phyloP scores from a whole-genome alignment of 2,113 vertebrate species.

The Heteronetta atricapilla region DNA sequence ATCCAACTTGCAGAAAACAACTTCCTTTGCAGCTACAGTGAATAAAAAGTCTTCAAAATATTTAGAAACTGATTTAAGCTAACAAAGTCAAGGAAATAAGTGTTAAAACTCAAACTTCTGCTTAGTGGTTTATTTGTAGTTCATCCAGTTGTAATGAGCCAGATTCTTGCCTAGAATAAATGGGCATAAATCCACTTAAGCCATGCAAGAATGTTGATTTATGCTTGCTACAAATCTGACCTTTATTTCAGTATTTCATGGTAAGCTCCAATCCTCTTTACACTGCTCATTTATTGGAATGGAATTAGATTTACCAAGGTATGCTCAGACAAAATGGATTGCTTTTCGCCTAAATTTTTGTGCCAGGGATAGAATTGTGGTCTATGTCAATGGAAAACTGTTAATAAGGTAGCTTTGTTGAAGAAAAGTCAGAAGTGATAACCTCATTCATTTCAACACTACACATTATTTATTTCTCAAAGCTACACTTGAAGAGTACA shows the following conservation, averaged over 20 bases:
- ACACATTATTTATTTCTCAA: background rate
- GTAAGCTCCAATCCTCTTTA: constrained; percentile 53
- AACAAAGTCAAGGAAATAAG: constrained; percentile 12
- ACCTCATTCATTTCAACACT: background rate
- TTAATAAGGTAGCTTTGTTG: background rate
- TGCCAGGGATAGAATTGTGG: background rate
- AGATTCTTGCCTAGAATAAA: constrained; percentile 20
- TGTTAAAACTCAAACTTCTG: background rate
- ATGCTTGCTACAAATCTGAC: constrained; percentile 44
- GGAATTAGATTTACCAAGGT: constrained; percentile 39
- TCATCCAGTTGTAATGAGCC: constrained; percentile 14
- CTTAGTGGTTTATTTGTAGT: background rate
- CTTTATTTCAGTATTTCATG: constrained; percentile 16
- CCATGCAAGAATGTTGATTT: constrained; percentile 60
- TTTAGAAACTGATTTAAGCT: constrained; percentile 3
- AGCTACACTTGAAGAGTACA: background rate
- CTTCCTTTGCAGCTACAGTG: background rate
- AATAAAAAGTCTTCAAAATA: constrained; percentile 23
- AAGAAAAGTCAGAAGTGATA: background rate
- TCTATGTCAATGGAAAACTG: background rate
- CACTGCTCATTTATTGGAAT: constrained; percentile 38
- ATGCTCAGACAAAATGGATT: background rate
- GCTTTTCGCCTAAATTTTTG: background rate
- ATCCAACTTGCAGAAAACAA: background rate
- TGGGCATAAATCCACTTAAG: constrained; percentile 29